Evolutionary conservation across 2,797 vertebrate genomes (phyloP).

Genomic region (Tragopan temminckii): DNA sequence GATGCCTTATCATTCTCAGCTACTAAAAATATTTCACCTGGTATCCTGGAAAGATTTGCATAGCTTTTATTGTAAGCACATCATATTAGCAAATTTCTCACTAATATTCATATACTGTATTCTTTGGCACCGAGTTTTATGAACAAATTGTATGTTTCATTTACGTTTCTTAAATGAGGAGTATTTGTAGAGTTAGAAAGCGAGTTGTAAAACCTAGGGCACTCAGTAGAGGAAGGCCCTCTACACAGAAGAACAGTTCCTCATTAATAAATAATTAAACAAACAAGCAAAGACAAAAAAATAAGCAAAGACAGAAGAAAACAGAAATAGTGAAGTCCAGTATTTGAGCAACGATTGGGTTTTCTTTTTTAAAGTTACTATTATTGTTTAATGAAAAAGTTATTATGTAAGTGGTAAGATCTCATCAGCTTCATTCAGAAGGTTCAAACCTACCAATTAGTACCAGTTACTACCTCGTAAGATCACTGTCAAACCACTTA

Average conservation of each 20-base stretch:
- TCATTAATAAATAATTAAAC: not conserved
- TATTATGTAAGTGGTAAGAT: not conserved
- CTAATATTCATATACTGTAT: not conserved
- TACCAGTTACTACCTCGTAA: not conserved
- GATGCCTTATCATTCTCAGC: not conserved
- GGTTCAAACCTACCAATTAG: not conserved
- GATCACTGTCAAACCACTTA: not conserved
- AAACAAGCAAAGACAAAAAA: not conserved
- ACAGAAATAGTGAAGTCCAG: not conserved
- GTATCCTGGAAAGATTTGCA: not conserved
- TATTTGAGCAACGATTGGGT: not conserved
- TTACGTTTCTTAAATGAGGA: not conserved
- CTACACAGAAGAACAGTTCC: not conserved
- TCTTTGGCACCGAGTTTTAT: not conserved
- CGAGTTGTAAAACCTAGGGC: not conserved
- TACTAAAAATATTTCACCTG: not conserved
- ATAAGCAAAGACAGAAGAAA: not conserved
- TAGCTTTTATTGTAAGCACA: not conserved
- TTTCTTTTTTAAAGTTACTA: not conserved
- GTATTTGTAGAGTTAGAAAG: not conserved
- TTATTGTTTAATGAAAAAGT: not conserved
- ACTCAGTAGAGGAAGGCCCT: not conserved
- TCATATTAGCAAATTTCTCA: not conserved
- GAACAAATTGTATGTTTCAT: not conserved
- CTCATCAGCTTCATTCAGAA: not conserved